A percentile compares a stretch with the other conserved stretches of the same genome.
Evolutionary conservation across 64 coral and sea anemone genomes (phyloP).

Genomic region (Cladopsammia gracilis): DNA sequence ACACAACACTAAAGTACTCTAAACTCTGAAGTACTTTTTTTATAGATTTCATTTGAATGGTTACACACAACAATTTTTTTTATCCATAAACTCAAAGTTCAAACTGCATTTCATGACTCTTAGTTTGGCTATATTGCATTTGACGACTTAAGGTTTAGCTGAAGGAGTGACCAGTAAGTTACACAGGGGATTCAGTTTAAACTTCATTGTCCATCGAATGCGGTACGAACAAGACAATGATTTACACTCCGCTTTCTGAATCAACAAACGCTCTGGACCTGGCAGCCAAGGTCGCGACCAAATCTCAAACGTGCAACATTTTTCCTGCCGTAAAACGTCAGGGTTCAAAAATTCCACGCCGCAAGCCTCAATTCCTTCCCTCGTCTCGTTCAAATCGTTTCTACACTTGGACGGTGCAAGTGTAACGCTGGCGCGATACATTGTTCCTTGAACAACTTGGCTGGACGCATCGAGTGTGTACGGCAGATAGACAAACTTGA

Average conservation of each 20-base stretch:
- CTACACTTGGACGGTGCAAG: conserved; percentile 9
- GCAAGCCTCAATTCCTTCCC: conserved; percentile 27
- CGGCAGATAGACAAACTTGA: conserved; percentile 19
- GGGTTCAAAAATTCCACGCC: conserved; percentile 21
- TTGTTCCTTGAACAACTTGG: conserved; percentile 13
- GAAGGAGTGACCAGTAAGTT: neutral
- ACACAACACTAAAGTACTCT: no score
- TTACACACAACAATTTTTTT: no score
- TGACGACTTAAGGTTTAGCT: no score
- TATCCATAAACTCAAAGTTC: no score
- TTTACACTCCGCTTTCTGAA: conserved; percentile 15
- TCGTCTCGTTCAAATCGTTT: conserved; percentile 6
- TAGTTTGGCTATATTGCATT: no score
- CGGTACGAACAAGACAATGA: neutral
- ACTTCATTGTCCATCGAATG: conserved; percentile 8
- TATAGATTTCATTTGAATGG: no score
- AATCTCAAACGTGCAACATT: conserved; percentile 2
- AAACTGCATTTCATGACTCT: no score
- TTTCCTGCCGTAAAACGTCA: neutral
- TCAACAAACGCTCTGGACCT: neutral
- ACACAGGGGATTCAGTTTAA: neutral
- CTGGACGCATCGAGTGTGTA: conserved; percentile 29
- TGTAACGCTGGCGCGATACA: conserved; percentile 9
- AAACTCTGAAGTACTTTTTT: no score
- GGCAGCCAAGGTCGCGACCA: conserved; percentile 15